phyloP scores from a whole-genome alignment of 2,888 invertebrate species.

The Parnassius glacialis region DNA sequence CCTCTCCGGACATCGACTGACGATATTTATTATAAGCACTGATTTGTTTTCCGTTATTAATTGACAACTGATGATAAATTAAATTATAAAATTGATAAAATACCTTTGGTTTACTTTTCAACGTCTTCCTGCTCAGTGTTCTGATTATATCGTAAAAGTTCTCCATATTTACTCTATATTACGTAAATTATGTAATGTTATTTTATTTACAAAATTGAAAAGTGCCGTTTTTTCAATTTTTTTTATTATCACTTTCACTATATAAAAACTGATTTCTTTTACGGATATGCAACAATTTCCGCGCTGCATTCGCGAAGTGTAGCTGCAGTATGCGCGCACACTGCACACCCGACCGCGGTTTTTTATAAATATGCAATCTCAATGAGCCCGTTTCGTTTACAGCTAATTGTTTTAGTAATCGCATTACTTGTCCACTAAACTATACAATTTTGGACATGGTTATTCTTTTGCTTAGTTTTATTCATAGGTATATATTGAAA shows the following conservation, averaged over 20 bases:
- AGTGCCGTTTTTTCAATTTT: not conserved
- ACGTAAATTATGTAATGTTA: conserved; percentile 1
- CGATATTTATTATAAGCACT: too few species aligned
- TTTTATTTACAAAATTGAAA: conserved; percentile 2
- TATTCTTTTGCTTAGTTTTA: too few species aligned
- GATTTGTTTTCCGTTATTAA: too few species aligned
- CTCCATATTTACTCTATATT: conserved; percentile 49
- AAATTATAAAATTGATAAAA: not conserved
- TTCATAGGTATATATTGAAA: too few species aligned
- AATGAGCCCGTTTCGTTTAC: conserved; percentile 65
- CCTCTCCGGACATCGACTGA: too few species aligned
- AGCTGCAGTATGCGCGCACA: conserved; percentile 48
- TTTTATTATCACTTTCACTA: conserved; percentile 14
- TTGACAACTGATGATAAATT: not conserved
- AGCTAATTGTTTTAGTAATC: conserved; percentile 1
- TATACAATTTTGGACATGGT: too few species aligned
- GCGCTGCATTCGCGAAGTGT: conserved; percentile 68
- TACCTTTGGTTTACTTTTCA: conserved; percentile 72
- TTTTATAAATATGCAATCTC: conserved; percentile 75
- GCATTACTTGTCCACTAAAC: not conserved
- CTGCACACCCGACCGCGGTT: conserved; percentile 42
- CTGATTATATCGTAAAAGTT: conserved; percentile 71
- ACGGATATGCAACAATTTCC: conserved; percentile 32
- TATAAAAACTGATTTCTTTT: conserved; percentile 14
- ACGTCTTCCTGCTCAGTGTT: conserved; percentile 70